Evolutionary conservation across 1,140 invertebrate species (phyloP).

Genomic region (Drosophila azteca): DNA sequence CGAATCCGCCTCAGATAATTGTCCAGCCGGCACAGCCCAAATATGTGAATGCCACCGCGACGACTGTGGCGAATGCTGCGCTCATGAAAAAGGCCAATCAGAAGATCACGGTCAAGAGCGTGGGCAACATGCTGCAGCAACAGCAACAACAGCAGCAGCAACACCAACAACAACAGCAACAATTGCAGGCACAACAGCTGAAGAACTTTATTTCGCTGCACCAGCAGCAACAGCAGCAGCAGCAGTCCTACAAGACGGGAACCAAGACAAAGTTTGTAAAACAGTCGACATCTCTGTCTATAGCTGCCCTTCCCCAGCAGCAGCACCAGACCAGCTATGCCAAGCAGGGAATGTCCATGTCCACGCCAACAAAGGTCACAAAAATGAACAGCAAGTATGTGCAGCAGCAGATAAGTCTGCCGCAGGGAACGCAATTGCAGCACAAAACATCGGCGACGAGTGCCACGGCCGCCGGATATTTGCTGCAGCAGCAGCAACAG

Average conservation of each 20-base stretch:
- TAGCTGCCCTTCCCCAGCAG: conserved; percentile 64
- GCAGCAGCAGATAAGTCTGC: conserved; percentile 70
- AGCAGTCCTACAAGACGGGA: conserved; percentile 47
- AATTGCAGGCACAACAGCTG: conserved; percentile 55
- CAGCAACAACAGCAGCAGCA: conserved; percentile 51
- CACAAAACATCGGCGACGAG: conserved; percentile 58
- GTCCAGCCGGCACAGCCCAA: conserved; percentile 68
- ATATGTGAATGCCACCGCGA: conserved; percentile 60
- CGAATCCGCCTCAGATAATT: conserved; percentile 63
- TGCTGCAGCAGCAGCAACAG: conserved; percentile 47
- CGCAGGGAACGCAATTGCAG: conserved; percentile 76
- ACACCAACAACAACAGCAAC: conserved; percentile 49
- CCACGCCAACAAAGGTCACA: conserved; percentile 54
- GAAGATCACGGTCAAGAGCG: conserved; percentile 69
- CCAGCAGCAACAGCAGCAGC: conserved; percentile 36
- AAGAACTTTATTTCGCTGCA: conserved; percentile 65
- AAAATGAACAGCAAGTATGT: conserved; percentile 67
- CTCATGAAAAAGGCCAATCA: conserved; percentile 65
- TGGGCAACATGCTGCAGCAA: conserved; percentile 61
- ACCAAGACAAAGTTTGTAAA: conserved; percentile 73
- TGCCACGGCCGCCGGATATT: conserved; percentile 44
- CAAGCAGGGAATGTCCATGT: conserved; percentile 46
- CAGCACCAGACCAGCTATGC: conserved; percentile 44
- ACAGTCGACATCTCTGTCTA: conserved; percentile 62
- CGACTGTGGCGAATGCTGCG: conserved; percentile 39